Evolutionary conservation across 2,797 vertebrate genomes (phyloP).

Genomic region (Chelidonichthys spinosus): DNA sequence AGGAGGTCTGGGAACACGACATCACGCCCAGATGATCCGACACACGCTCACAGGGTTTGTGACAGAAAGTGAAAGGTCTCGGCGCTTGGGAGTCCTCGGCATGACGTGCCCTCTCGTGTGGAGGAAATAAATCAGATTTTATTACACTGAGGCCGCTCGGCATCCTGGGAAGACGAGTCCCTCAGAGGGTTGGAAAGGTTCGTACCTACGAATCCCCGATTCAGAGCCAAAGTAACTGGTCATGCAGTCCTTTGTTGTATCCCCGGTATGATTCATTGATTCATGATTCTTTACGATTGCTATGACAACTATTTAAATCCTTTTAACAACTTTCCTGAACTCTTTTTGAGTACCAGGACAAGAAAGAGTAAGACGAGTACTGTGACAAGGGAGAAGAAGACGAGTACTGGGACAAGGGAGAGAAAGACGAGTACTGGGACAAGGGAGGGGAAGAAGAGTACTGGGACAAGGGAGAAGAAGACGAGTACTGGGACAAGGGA

Average conservation of each 20-base stretch:
- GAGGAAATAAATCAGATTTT: constrained; percentile 57
- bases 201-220: neutral
- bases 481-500: too few species aligned
- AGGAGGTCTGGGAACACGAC: constrained; percentile 55
- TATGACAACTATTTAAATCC: too few species aligned
- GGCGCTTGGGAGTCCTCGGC: constrained; percentile 39
- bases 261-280: too few species aligned
- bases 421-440: too few species aligned
- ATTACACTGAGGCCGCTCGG: constrained; percentile 45
- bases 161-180: constrained; percentile 11
- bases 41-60: constrained; percentile 59
- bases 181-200: constrained; percentile 13
- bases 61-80: constrained; percentile 61
- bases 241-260: constrained; percentile 10
- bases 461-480: too few species aligned
- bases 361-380: too few species aligned
- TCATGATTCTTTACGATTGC: too few species aligned
- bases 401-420: too few species aligned
- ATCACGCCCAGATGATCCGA: constrained; percentile 55
- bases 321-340: too few species aligned
- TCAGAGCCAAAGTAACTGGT: constrained; percentile 14
- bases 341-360: too few species aligned
- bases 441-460: too few species aligned
- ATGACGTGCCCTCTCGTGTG: constrained; percentile 54
- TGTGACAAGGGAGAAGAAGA: too few species aligned